phyloP scores from a whole-genome alignment of 2,113 vertebrate species.

The Pseudorasbora parva region DNA sequence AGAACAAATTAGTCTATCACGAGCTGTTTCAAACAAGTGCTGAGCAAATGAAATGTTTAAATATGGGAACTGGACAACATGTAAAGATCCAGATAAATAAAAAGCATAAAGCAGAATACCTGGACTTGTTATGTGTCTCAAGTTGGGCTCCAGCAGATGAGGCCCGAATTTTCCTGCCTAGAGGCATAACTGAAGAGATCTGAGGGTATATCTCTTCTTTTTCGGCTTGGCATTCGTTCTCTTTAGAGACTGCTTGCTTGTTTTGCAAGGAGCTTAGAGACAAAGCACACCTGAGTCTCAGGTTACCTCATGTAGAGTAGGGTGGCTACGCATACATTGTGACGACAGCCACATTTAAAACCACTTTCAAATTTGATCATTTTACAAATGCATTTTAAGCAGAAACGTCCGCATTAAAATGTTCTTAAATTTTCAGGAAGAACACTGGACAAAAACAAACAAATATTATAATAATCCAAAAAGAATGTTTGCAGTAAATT shows the following conservation, averaged over 20 bases:
- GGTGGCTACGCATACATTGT: constrained; percentile 32
- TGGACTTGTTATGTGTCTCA: constrained; percentile 70
- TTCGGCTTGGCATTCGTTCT: neutral
- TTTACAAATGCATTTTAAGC: neutral
- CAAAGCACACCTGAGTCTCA: constrained; percentile 56
- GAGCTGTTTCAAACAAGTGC: neutral
- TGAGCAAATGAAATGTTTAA: constrained; percentile 22
- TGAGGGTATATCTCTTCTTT: neutral
- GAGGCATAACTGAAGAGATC: constrained; percentile 56
- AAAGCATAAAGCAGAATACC: constrained; percentile 68
- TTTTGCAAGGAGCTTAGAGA: constrained; percentile 29
- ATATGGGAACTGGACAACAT: neutral
- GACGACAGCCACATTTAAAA: neutral
- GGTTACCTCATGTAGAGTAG: constrained; percentile 66
- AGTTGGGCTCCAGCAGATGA: constrained; percentile 77
- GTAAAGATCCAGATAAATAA: neutral
- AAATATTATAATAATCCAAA: too few species aligned
- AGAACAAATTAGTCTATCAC: constrained; percentile 21
- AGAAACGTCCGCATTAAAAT: too few species aligned
- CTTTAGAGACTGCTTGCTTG: constrained; percentile 14
- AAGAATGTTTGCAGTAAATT: neutral
- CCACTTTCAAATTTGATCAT: neutral
- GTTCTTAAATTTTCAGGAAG: too few species aligned
- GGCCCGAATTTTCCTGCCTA: constrained; percentile 66
- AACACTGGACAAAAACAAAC: too few species aligned